Base-by-base conservation (phyloP, 2,113 vertebrate genomes). In the Menura novaehollandiae region DNA sequence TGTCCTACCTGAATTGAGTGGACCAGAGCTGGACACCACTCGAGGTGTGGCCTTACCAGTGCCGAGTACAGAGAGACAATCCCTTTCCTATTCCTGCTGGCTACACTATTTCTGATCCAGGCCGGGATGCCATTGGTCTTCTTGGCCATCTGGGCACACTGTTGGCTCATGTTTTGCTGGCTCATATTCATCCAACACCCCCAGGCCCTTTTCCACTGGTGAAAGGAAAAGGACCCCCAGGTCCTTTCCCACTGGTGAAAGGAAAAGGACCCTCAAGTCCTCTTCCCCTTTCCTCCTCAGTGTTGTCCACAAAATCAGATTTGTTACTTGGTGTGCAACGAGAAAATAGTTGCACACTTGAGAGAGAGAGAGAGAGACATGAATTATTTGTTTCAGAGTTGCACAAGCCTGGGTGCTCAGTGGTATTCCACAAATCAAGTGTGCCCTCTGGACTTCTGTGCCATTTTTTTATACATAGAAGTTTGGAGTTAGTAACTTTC, bases 391-490 rank as follows among this genome's bases (percentile, higher is more conserved):
- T 60, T 89, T 67, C 46, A 52, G 46, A 82, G 19, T 74, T 75
- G 24, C 24, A 23, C 27, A 47, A 53, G 39, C 33, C 39, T 41
- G 20, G 53, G 13, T 46, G 15, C 37, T 81, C 2, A 1, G 19
- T 75, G 30, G 9, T 75, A 35, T 47, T 89, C n/a, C 53, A 60
- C 39, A 46, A 75, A 46, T 39, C 53, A 46, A 26, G n/a, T n/a
- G 24, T 0, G 0, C 16, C 3, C 24, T 68, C 24, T 0, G 0
- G 30, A 60, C 13, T 53, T 53, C 16, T 39, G 19, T 73, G 23
- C 28, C 11, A 17, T 39, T 60, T 60, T 60, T 26, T 60, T 55
- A n/a, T 53, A 22, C 20, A 10, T 0, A 39, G 46, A 67, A 53
- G 24, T n/a, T 67, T 44, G 55, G 28, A 89, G 13, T 52, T 59